Conservation (phyloP, 2,888 invertebrate species). For the Choreutis nemorana region DNA sequence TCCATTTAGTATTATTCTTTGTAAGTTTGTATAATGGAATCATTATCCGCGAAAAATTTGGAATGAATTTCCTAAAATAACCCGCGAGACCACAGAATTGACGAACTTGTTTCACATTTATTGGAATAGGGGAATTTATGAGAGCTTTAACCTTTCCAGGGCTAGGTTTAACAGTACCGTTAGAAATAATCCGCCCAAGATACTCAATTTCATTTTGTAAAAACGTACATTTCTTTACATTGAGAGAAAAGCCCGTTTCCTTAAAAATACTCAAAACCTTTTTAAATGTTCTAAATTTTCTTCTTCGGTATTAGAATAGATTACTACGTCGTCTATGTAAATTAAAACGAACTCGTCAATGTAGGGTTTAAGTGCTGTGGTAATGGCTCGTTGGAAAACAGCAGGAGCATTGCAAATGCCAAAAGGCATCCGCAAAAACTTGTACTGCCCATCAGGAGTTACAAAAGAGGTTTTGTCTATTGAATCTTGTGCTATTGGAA, state of each 20-base stretch:
- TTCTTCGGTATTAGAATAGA: slow-evolving; percentile 3
- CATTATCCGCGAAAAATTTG: slow-evolving; percentile 4
- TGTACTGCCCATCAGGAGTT: slow-evolving; percentile 1
- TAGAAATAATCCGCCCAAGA: slow-evolving; percentile 11
- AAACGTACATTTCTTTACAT: slow-evolving; percentile 11
- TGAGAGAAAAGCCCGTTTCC: slow-evolving; percentile 15
- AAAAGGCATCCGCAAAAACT: slow-evolving; percentile 1
- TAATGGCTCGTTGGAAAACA: slow-evolving; percentile 1
- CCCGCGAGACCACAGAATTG: slow-evolving; percentile 13
- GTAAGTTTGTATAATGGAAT: slow-evolving; percentile 4
- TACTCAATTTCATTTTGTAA: slow-evolving; percentile 14
- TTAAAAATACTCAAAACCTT: slow-evolving; percentile 7
- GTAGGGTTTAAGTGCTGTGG: background rate
- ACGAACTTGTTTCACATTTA: slow-evolving; percentile 14
- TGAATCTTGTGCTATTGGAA: slow-evolving; percentile 8
- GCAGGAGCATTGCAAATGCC: slow-evolving; percentile 1
- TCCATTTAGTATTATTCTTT: slow-evolving; percentile 3
- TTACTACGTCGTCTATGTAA: slow-evolving; percentile 10
- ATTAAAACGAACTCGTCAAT: slow-evolving; percentile 3
- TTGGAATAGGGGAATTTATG: slow-evolving; percentile 10
- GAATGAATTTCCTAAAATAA: slow-evolving; percentile 10
- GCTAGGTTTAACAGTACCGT: slow-evolving; percentile 16
- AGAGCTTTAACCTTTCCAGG: slow-evolving; percentile 14
- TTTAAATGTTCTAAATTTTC: background rate
- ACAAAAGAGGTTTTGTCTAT: slow-evolving; percentile 4